A percentile compares a stretch with the other conserved stretches of the same genome.
Conservation (phyloP, 2,113 vertebrate species). For the Campylomormyrus tamandua region DNA sequence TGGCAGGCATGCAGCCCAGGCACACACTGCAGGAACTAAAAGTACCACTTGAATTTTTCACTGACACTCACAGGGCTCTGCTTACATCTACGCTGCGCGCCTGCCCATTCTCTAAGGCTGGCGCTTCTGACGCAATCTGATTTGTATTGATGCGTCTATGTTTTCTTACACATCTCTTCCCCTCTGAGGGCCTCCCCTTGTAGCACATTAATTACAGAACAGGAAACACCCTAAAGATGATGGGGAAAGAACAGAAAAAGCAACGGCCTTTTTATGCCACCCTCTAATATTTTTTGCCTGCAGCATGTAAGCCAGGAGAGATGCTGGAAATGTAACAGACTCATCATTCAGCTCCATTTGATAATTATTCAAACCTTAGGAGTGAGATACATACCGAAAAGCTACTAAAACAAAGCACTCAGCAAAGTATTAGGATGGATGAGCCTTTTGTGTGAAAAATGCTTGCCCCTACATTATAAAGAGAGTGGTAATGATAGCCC, state of each 20-base stretch:
- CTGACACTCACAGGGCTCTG: background rate
- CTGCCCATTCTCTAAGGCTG: background rate
- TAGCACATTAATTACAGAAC: background rate
- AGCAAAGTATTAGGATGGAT: constrained; percentile 18
- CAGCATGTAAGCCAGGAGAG: constrained; percentile 9
- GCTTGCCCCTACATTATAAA: constrained; percentile 27
- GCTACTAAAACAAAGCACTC: constrained; percentile 42
- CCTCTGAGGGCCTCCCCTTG: background rate
- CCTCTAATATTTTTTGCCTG: background rate
- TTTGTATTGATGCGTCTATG: background rate
- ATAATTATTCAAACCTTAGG: constrained; percentile 30
- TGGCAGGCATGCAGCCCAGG: background rate
- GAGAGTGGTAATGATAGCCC: background rate
- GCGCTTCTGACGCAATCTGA: background rate
- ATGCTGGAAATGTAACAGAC: constrained; percentile 39
- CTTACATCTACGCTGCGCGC: background rate
- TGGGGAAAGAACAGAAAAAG: background rate
- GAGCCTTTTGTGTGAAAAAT: constrained; percentile 21
- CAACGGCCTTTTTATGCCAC: background rate
- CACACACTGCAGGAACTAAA: background rate
- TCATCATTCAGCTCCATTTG: constrained; percentile 45
- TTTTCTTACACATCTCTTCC: background rate
- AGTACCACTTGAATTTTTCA: background rate
- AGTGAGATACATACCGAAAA: constrained; percentile 29
- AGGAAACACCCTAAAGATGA: background rate